phyloP scores from a whole-genome alignment of 2,797 vertebrate species.

The Liasis olivaceus region DNA sequence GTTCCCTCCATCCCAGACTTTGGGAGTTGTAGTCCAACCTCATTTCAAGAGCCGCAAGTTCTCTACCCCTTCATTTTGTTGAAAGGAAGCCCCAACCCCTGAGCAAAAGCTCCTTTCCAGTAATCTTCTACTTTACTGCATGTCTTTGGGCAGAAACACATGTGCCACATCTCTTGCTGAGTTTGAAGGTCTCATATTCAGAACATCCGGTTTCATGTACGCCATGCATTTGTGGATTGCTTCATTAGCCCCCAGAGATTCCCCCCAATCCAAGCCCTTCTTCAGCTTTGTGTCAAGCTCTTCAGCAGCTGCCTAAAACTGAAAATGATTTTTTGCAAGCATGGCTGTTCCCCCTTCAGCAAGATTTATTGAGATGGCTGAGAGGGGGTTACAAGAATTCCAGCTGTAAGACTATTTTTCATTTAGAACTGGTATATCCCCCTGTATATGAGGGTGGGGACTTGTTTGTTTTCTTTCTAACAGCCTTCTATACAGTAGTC shows the following conservation, averaged over 20 bases:
- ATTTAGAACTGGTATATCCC: no score
- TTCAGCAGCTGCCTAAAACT: slow-evolving; percentile 13
- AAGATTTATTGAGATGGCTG: no score
- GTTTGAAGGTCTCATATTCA: background rate
- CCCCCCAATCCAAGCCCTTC: slow-evolving; percentile 49
- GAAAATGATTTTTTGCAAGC: no score
- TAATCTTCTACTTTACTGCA: no score
- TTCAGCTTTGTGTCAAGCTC: no score
- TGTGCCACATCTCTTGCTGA: background rate
- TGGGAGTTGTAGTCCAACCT: background rate
- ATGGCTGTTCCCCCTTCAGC: no score
- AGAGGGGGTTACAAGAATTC: no score
- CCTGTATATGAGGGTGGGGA: no score
- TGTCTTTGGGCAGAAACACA: background rate
- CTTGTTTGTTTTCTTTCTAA: no score
- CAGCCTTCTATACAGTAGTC: no score
- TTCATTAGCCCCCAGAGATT: slow-evolving; percentile 50
- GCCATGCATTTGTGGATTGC: slow-evolving; percentile 40
- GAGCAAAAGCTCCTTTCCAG: background rate
- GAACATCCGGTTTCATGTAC: background rate
- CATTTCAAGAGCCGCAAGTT: background rate
- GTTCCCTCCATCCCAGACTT: background rate
- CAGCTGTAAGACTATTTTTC: no score
- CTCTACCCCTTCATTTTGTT: background rate
- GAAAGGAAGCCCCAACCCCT: no score